Base-by-base conservation (phyloP, 2,888 invertebrate species). In the Clostera curtula region DNA sequence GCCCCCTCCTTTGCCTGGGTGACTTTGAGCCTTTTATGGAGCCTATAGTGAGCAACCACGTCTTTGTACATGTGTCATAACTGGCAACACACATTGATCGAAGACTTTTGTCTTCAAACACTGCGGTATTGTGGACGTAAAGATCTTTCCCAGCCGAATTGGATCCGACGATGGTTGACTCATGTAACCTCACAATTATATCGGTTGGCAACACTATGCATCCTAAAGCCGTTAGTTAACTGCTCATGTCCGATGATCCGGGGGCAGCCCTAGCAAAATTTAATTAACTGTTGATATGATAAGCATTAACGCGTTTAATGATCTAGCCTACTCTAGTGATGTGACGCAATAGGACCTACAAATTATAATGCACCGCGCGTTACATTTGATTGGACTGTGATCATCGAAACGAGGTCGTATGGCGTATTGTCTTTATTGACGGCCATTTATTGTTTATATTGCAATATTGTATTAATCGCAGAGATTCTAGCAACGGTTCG, bases 391-490 rank as follows among this genome's bases (percentile, higher is more conserved):
- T 49, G 43, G 45, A 48, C 40, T 30, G 46, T 44, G 54, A 55
- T 49, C 50, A 56, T 52, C 32, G 52, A 40, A 66, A 64, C 66
- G 68, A 70, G 66, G 67, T 67, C 69, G 65, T 49, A 33, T 44
- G 34, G 43, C 48, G 53, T 57, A 63, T 62, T 65, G 58, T 60
- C 49, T 55, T 49, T 56, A 52, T n/a, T n/a, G n/a, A n/a, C n/a
- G n/a, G n/a, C n/a, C n/a, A n/a, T 55, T 55, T 58, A 58, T 62
- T 62, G 56, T 63, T 59, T 51, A 54, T 51, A 56, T 53, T 49
- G 46, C 51, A 41, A 27, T 52, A 43, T 45, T 11, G 15, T 23
- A 23, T 9, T 15, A 12, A 10, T n/a, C 13, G 12, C 10, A 12
- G 12, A 11, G 13, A 19, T 5, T 19, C 11, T 19, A 9, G 10